These are phyloP conservation scores for Penaeus chinensis DNA, from an alignment of 1,140 invertebrate genomes.

Conservation along the genomic window DNA sequence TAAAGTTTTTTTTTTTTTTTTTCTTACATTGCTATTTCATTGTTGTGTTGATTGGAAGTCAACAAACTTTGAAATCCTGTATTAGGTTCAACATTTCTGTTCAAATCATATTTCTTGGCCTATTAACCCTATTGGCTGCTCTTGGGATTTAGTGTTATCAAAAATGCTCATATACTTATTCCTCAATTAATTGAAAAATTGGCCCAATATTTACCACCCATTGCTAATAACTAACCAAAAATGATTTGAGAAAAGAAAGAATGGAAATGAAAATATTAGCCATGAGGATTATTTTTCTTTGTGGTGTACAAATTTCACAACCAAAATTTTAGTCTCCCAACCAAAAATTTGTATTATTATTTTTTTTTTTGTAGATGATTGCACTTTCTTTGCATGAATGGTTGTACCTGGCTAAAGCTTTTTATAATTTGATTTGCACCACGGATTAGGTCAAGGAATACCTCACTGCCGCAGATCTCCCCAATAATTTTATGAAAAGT, in stretches of 20 bases:
- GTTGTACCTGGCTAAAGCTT: slow-evolving; percentile 41
- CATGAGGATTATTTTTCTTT: too few species aligned
- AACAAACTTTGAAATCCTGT: background rate
- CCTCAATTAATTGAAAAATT: too few species aligned
- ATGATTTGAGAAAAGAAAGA: too few species aligned
- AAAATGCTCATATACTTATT: too few species aligned
- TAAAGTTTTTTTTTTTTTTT: slow-evolving; percentile 10
- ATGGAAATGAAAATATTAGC: too few species aligned
- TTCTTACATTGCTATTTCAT: too few species aligned
- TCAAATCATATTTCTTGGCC: slow-evolving; percentile 54
- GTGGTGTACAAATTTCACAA: too few species aligned
- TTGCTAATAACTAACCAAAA: too few species aligned
- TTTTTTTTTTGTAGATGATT: background rate
- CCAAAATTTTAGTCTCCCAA: background rate
- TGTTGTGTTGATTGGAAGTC: background rate
- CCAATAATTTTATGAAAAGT: slow-evolving; percentile 62
- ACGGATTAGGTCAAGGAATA: slow-evolving; percentile 55
- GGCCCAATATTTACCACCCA: too few species aligned
- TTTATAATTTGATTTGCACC: slow-evolving; percentile 43
- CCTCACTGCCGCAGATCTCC: slow-evolving; percentile 52
- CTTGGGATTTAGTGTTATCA: background rate
- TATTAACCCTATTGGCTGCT: slow-evolving; percentile 42
- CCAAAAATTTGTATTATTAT: background rate
- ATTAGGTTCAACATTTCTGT: background rate
- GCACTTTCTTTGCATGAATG: slow-evolving; percentile 33